Conservation (phyloP, 1,140 invertebrate genomes). For the Lepidurus apus region DNA sequence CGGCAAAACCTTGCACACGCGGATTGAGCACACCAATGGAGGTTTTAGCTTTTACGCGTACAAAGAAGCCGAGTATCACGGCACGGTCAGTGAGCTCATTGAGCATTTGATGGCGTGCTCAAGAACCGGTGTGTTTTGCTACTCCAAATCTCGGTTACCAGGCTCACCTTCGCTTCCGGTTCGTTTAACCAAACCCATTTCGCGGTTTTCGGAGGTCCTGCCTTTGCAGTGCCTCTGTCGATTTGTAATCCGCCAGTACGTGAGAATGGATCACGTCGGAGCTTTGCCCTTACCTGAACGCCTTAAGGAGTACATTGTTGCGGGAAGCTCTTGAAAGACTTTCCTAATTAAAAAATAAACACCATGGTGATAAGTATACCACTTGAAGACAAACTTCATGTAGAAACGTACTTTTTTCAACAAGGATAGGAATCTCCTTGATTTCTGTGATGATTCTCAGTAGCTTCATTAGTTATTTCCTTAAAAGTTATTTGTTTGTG, state of each 20-base stretch:
- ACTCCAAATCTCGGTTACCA: slow-evolving; percentile 57
- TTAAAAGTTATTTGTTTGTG: too few species aligned
- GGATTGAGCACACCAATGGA: slow-evolving; percentile 62
- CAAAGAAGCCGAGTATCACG: slow-evolving; percentile 58
- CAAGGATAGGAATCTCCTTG: background rate
- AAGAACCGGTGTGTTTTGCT: slow-evolving; percentile 64
- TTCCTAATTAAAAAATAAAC: too few species aligned
- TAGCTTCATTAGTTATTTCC: too few species aligned
- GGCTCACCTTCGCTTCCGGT: slow-evolving; percentile 64
- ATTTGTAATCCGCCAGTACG: slow-evolving; percentile 68
- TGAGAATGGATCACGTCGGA: slow-evolving; percentile 63
- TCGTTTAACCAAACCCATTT: slow-evolving; percentile 67
- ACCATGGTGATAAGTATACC: too few species aligned
- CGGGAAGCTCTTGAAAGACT: slow-evolving; percentile 27
- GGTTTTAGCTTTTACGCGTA: slow-evolving; percentile 62
- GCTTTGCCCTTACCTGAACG: slow-evolving; percentile 62
- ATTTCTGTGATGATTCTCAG: background rate
- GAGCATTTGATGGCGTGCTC: slow-evolving; percentile 63
- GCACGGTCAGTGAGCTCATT: slow-evolving; percentile 63
- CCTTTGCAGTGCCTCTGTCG: slow-evolving; percentile 69
- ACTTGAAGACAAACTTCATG: background rate
- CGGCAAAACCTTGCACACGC: slow-evolving; percentile 63
- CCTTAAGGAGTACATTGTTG: slow-evolving; percentile 57
- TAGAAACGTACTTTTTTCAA: background rate
- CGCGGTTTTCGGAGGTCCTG: slow-evolving; percentile 65